Conservation (phyloP, 2,888 invertebrate species). For the Acleris literana region DNA sequence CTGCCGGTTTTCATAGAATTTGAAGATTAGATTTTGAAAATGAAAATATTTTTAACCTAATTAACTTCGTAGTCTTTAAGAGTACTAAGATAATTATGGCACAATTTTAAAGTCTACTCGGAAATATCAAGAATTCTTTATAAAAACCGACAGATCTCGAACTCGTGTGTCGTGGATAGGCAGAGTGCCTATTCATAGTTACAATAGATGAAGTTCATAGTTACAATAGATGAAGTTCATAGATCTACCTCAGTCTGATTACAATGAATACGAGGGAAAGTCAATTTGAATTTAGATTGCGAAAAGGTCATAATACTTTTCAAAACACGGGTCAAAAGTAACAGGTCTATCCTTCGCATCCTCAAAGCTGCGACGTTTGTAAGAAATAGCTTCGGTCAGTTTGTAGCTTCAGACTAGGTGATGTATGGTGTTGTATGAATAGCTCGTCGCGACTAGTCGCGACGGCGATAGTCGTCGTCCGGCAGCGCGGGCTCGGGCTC, state of each 20-base stretch:
- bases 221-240: neutral
- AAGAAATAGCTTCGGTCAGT: too few species aligned
- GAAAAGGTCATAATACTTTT: too few species aligned
- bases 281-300: too few species aligned
- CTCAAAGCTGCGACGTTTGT: too few species aligned
- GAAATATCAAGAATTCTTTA: neutral
- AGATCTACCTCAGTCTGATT: neutral
- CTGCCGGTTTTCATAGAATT: neutral
- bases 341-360: too few species aligned
- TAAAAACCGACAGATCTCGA: constrained; percentile 10
- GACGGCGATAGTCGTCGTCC: constrained; percentile 38
- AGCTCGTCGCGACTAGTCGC: constrained; percentile 38
- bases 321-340: too few species aligned
- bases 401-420: too few species aligned
- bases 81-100: constrained; percentile 20
- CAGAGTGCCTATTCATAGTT: constrained; percentile 14
- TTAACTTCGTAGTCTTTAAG: constrained; percentile 4
- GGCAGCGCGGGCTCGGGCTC: constrained; percentile 42
- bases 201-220: neutral
- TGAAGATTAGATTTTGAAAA: neutral
- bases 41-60: constrained; percentile 8
- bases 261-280: neutral
- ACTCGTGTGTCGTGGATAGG: constrained; percentile 8
- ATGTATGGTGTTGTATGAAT: too few species aligned
- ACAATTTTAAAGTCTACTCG: neutral